phyloP scores from a whole-genome alignment of 1,140 invertebrate genomes.

The Papilio xuthus region DNA sequence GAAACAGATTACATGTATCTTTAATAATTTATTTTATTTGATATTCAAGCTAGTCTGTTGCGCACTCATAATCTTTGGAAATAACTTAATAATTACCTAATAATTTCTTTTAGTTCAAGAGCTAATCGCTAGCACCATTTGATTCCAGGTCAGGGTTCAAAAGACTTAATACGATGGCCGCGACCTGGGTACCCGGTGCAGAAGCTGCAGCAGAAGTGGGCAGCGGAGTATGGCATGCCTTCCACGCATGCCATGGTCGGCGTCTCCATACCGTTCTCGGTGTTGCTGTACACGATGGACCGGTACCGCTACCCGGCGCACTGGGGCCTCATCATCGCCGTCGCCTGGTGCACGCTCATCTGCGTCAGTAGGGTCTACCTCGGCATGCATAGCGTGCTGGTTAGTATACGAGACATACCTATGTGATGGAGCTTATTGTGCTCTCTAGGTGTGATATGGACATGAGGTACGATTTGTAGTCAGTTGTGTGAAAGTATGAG shows the following conservation, averaged over 20 bases:
- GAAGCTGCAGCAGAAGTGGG: conserved; percentile 92
- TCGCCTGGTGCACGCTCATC: conserved; percentile 88
- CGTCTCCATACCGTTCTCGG: conserved; percentile 92
- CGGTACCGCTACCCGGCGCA: conserved; percentile 89
- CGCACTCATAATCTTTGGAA: no score
- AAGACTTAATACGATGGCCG: conserved; percentile 93
- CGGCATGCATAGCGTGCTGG: conserved; percentile 95
- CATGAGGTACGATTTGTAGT: background rate
- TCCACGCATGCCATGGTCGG: conserved; percentile 97
- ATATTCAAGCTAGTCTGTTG: background rate
- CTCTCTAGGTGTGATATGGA: no score
- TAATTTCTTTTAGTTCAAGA: background rate
- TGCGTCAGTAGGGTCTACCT: conserved; percentile 93
- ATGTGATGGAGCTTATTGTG: background rate
- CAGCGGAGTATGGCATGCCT: conserved; percentile 95
- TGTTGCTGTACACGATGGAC: conserved; percentile 89
- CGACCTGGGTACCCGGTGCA: conserved; percentile 92
- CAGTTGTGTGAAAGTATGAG: background rate
- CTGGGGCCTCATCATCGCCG: conserved; percentile 81
- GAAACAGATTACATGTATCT: background rate
- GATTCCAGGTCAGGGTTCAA: conserved; percentile 90
- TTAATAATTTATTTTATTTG: background rate
- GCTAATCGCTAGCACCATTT: background rate
- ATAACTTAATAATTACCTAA: no score
- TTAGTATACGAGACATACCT: conserved; percentile 78